Base-by-base conservation (phyloP, 2,113 vertebrate genomes). In the Gracilinanus agilis region DNA sequence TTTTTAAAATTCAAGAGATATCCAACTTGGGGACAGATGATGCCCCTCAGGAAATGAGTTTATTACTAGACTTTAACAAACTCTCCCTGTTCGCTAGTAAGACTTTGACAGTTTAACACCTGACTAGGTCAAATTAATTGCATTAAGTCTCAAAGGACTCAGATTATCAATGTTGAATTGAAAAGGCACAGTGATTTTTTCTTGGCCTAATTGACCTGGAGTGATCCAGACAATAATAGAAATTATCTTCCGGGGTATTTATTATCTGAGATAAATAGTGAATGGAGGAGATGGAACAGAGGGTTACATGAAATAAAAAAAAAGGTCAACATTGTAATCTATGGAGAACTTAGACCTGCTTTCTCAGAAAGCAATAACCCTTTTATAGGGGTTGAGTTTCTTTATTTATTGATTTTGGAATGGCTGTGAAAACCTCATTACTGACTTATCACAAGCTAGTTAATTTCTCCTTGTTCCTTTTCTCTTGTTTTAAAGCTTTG, bases 331-430 rank as follows among this genome's bases (percentile, higher is more conserved):
- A 27, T n/a, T 90, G 1, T 53, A 90, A 8, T 91, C 34, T 92
- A 88, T 53, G 44, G 29, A 95, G 54, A 93, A 95, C 90, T 3
- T 27, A 93, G 44, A 44, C 0, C 23, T 88, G 49, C 54, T 89
- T 53, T 89, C 93, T 95, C 92, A 27, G 61, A 96, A 95, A 94
- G 27, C 34, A 94, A 92, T 90, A 94, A 25, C 13, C 88, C 90
- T 90, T 53, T 95, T 94, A 93, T 75, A 19, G 89, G 34, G 91
- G 53, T 24, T 90, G 56, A 93, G 21, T 53, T 96, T 95, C 34
- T 91, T 94, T 92, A 91, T 90, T 91, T 92, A 56, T 95, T 90
- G 53, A 54, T 8, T 44, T 5, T 91, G 44, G 5, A 55, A 56
- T 95, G 0, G 61, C 53, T 90, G 0, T 88, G 67, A 92, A 89